Evolutionary conservation across 2,797 vertebrate species (phyloP).

Genomic region (Danio aesculapii): DNA sequence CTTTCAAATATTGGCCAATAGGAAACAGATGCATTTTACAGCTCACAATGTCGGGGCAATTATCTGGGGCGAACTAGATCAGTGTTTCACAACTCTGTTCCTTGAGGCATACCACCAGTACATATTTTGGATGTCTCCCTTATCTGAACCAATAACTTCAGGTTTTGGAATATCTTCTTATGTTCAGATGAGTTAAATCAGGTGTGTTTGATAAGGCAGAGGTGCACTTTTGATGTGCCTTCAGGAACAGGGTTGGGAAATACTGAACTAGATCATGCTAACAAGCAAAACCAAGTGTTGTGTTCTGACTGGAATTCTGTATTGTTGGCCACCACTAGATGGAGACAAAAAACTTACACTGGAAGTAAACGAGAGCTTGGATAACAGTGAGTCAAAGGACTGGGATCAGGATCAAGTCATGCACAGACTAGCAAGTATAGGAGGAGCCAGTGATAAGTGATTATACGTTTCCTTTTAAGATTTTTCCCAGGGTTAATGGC

Average conservation of each 20-base stretch:
- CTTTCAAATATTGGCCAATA: neutral
- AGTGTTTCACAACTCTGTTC: too few species aligned
- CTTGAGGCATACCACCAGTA: too few species aligned
- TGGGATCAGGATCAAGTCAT: neutral
- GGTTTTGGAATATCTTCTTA: too few species aligned
- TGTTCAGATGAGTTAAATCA: too few species aligned
- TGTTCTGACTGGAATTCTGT: neutral
- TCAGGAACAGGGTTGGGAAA: too few species aligned
- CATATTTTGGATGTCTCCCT: too few species aligned
- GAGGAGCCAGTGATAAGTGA: neutral
- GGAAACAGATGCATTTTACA: neutral
- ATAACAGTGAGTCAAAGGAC: neutral
- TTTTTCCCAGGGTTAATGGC: too few species aligned
- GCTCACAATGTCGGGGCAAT: neutral
- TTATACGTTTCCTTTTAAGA: too few species aligned
- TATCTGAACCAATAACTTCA: too few species aligned
- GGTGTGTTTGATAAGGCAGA: too few species aligned
- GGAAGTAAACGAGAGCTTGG: neutral
- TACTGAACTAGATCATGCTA: neutral
- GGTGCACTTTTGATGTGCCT: too few species aligned
- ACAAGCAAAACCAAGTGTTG: neutral
- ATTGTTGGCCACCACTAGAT: constrained; percentile 40
- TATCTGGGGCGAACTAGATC: neutral
- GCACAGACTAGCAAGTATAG: neutral
- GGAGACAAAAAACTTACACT: constrained; percentile 21